Evolutionary conservation across 2,888 invertebrate genomes (phyloP), one percentile per base, ranked within the genome.

Genomic region (Lasiommata megera): DNA sequence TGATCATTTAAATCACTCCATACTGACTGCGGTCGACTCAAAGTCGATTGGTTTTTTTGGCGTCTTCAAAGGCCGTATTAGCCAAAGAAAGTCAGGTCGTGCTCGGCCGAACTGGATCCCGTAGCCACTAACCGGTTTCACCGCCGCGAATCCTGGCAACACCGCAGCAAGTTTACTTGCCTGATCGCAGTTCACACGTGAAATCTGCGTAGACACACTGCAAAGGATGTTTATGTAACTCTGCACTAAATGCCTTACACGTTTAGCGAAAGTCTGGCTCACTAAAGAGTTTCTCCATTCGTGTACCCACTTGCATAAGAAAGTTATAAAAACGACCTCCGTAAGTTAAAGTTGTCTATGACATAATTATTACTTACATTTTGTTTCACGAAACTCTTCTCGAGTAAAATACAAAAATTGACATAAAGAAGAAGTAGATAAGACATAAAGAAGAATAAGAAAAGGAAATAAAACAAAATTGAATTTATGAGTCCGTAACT

Each of bases 81-180:
- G 72, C 72, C 73, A 76, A 85, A 84, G 88, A 88, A 87, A 88
- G 87, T 74, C 77, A 74, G 77, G 76, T 76, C 76, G 73, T 65
- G 62, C 67, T 77, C 77, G 76, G 69, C 70, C 71, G 75, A 82
- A 88, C 88, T 82, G 86, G 87, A 84, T 86, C 79, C 77, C 64
- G 79, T 80, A 78, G 79, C 69, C 81, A 79, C 78, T 68, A 80
- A 88, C 88, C 88, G 88, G 88, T 89, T 87, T 82, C 80, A 80
- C 86, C 80, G 79, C 76, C 77, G 85, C 84, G 77, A 84, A 86
- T 88, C 88, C 88, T 83, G 86, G 76, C 54, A 61, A 38, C 50
- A 58, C 48, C 17, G 50, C 34, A 12, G 23, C 41, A 17, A n/a
- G 23, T 14, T 28, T 17, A 23, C 8, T 29, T 16, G 6, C 28